Conservation (phyloP, 2,797 vertebrate genomes). For the Enteromius viviparus region DNA sequence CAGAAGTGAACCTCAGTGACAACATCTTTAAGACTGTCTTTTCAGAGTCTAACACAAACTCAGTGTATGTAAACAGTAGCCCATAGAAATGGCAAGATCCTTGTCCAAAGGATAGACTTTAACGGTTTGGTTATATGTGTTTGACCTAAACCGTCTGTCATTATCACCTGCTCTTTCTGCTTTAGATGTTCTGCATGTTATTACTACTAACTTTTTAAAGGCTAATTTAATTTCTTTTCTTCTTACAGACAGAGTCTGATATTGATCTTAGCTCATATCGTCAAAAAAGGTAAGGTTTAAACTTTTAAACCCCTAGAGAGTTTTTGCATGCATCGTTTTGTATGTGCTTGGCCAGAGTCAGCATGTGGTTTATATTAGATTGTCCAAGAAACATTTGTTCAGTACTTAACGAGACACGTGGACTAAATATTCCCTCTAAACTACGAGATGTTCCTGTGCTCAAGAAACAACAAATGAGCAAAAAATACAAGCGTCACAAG, state of each 20-base stretch:
- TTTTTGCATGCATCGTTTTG: conserved; percentile 10
- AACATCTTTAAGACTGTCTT: neutral
- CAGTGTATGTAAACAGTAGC: neutral
- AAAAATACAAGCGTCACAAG: neutral
- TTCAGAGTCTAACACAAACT: neutral
- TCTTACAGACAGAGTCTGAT: conserved; percentile 88
- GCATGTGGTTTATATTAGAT: conserved; percentile 36
- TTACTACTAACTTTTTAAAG: neutral
- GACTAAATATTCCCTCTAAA: conserved; percentile 25
- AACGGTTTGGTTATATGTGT: conserved; percentile 14
- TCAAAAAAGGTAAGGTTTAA: conserved; percentile 90
- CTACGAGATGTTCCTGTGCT: neutral
- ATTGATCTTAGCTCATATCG: conserved; percentile 95
- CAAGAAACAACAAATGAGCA: neutral
- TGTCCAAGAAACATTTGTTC: conserved; percentile 30
- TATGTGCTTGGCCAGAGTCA: neutral
- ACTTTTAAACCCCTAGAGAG: neutral
- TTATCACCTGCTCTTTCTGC: neutral
- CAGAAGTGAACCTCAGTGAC: conserved; percentile 1
- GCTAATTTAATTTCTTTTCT: neutral
- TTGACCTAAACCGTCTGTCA: conserved; percentile 1
- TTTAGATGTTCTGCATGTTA: neutral
- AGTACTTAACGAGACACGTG: conserved; percentile 3
- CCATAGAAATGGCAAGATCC: neutral
- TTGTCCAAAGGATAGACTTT: conserved; percentile 1